These are phyloP conservation scores for Meghimatium bilineatum DNA, from an alignment of 2,888 invertebrate genomes.

Conservation along the genomic window DNA sequence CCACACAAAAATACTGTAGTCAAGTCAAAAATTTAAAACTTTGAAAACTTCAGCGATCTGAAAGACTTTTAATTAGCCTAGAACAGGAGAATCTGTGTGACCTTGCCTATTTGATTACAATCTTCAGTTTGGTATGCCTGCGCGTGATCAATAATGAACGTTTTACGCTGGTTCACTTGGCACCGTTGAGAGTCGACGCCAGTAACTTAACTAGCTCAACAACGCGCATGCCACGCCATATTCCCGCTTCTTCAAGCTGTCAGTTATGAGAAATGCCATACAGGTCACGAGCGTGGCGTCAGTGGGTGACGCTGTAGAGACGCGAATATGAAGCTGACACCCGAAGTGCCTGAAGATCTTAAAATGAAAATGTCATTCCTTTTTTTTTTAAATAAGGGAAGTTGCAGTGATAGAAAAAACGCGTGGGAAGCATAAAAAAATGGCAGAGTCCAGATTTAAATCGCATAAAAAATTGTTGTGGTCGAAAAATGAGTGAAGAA, in stretches of 20 bases:
- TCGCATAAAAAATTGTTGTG: too few relatives aligned
- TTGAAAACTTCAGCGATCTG: neutral
- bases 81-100: neutral
- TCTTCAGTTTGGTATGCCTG: neutral
- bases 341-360: neutral
- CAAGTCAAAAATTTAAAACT: too few relatives aligned
- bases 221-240: conserved; percentile 9
- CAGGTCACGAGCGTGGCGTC: conserved; percentile 25
- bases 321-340: neutral
- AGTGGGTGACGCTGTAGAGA: neutral
- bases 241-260: neutral
- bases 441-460: too few relatives aligned
- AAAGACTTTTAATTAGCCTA: neutral
- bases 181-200: neutral
- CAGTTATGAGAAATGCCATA: conserved; percentile 17
- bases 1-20: too few relatives aligned
- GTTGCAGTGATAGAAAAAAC: neutral
- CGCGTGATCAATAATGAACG: neutral
- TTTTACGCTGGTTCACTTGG: neutral
- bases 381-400: neutral
- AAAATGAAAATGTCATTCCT: neutral
- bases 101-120: neutral
- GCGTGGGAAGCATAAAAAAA: too few relatives aligned
- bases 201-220: neutral
- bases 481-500: too few relatives aligned